Evolutionary conservation across 1,140 invertebrate genomes (phyloP), one percentile per base, ranked within the genome.

Genomic region (Pseudoatta argentina): DNA sequence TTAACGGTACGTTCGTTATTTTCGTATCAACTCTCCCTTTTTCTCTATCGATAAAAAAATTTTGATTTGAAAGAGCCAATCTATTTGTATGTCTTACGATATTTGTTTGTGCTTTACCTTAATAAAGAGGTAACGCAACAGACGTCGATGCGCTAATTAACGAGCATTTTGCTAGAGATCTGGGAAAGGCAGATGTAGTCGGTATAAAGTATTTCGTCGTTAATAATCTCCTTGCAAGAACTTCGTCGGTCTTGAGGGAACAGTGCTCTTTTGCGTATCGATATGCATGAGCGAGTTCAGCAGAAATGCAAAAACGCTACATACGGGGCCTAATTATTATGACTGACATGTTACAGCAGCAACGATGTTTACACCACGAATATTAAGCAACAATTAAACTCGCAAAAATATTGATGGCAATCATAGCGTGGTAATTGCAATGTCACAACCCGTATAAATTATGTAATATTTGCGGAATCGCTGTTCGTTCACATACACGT

Each of bases 191-290:
- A 73, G 55, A 83, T 18, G 24, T 39, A 61, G 48, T 61, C 44
- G 39, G 12, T 27, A 30, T 21, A 83, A 83, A 83, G 69, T 83
- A 83, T 83, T 83, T 73, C 39, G 55, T 75, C 55, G 69, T 75
- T 75, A 83, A 83, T 51, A 24, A 27, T 34, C 67, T 44, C 34
- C 34, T 30, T 34, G 66, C 34, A 44, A 75, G 24, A 34, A 8
- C 18, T 48, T 75, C 55, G 69, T 73, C 79, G 67, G 18, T 27
- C 18, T 64, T 39, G 75, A 27, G 21, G 24, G 24, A 44, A 64
- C 14, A 64, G 16, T 30, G 30, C 16, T 71, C 55, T 72, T 73
- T 82, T 72, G 57, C 51, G 14, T 71, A 44, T 44, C 67, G 79
- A 27, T 30, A 51, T 73, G 69, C 79, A 73, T 16, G 55, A 83